phyloP scores from a whole-genome alignment of 2,888 invertebrate genomes.

The Fragum whitleyi region DNA sequence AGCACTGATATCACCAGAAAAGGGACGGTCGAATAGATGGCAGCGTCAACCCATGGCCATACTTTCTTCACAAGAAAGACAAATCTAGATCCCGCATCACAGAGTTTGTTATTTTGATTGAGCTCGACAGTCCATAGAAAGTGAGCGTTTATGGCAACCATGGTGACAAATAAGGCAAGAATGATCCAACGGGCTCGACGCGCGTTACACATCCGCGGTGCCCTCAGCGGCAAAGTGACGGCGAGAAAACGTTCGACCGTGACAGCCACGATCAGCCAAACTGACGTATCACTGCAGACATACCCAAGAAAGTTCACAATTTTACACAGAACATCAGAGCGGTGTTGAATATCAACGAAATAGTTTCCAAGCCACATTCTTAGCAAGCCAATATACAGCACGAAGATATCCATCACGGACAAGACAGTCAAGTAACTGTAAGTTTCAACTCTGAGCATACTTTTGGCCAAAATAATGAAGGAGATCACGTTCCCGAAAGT shows the following conservation, averaged over 20 bases:
- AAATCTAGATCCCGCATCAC: slow-evolving; percentile 65
- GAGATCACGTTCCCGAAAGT: slow-evolving; percentile 84
- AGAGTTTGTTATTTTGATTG: slow-evolving; percentile 35
- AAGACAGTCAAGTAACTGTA: slow-evolving; percentile 83
- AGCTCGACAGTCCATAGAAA: slow-evolving; percentile 81
- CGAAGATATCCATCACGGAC: slow-evolving; percentile 81
- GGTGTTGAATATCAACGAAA: slow-evolving; percentile 75
- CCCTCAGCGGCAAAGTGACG: slow-evolving; percentile 82
- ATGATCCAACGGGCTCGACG: slow-evolving; percentile 68
- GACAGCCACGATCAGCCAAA: slow-evolving; percentile 84
- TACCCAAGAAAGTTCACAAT: slow-evolving; percentile 78
- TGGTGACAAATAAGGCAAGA: slow-evolving; percentile 68
- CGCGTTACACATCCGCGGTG: slow-evolving; percentile 79
- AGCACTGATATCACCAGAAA: slow-evolving; percentile 79
- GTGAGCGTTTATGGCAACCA: slow-evolving; percentile 79
- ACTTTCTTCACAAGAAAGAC: slow-evolving; percentile 72
- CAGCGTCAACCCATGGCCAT: slow-evolving; percentile 84
- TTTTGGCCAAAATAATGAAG: slow-evolving; percentile 79
- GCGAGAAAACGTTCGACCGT: slow-evolving; percentile 83
- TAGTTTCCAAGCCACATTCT: slow-evolving; percentile 82
- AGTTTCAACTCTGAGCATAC: slow-evolving; percentile 82
- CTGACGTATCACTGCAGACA: slow-evolving; percentile 81
- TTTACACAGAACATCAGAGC: slow-evolving; percentile 80
- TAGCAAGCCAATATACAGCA: slow-evolving; percentile 82
- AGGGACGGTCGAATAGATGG: slow-evolving; percentile 82